Percentiles rank a stretch among this genome's conserved stretches.
phyloP scores from a whole-genome alignment of 1,140 invertebrate genomes.

The Macrobrachium nipponense region DNA sequence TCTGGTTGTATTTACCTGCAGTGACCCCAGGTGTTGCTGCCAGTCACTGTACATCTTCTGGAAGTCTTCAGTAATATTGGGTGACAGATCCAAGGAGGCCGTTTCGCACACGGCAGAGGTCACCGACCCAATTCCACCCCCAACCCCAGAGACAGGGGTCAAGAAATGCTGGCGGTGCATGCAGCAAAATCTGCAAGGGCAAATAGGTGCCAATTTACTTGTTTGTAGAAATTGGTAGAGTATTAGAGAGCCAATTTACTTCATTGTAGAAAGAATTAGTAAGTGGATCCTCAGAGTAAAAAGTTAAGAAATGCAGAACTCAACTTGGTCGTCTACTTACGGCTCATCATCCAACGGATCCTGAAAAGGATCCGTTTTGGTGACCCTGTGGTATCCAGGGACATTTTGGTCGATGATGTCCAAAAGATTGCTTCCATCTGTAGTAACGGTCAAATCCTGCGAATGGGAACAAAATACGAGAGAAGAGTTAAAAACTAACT shows the following conservation, averaged over 20 bases:
- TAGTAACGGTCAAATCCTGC: slow-evolving; percentile 47
- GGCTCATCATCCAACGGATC: slow-evolving; percentile 51
- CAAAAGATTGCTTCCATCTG: slow-evolving; percentile 52
- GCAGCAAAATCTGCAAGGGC: slow-evolving; percentile 18
- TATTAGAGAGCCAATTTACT: not conserved
- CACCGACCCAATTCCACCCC: not conserved
- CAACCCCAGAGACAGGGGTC: slow-evolving; percentile 21
- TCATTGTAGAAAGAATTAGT: no score
- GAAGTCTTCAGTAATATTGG: slow-evolving; percentile 67
- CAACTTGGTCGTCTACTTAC: slow-evolving; percentile 28
- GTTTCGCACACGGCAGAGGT: slow-evolving; percentile 48
- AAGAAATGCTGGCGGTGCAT: slow-evolving; percentile 41
- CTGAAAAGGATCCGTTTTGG: slow-evolving; percentile 52
- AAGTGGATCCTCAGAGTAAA: not conserved
- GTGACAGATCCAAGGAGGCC: slow-evolving; percentile 37
- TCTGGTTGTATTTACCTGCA: slow-evolving; percentile 53
- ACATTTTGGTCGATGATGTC: slow-evolving; percentile 56
- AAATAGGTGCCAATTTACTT: not conserved
- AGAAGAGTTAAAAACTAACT: not conserved
- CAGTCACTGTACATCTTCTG: slow-evolving; percentile 69
- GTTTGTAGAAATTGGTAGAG: no score
- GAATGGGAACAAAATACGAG: not conserved
- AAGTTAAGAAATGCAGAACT: not conserved
- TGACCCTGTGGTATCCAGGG: slow-evolving; percentile 51
- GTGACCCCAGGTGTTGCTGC: slow-evolving; percentile 69